Conservation (phyloP, 2,797 vertebrate genomes). For the Spinus pinus region DNA sequence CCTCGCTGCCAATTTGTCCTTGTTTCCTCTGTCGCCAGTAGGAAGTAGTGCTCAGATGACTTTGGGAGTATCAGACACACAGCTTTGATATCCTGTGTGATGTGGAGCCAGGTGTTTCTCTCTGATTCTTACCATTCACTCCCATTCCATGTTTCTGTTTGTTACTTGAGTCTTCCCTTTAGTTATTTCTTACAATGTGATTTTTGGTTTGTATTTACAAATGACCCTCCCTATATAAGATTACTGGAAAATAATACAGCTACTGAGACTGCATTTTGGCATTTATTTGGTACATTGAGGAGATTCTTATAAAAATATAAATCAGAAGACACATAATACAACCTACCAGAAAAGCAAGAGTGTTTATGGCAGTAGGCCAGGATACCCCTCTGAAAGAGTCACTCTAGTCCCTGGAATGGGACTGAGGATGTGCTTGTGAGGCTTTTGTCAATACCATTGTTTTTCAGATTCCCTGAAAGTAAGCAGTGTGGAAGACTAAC, state of each 20-base stretch:
- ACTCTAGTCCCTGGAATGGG: neutral
- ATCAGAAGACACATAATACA: neutral
- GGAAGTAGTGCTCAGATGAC: neutral
- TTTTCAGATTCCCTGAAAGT: neutral
- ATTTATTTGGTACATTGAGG: neutral
- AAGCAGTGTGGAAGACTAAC: neutral
- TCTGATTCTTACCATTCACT: neutral
- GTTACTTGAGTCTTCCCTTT: neutral
- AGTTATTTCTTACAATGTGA: neutral
- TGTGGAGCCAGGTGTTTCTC: neutral
- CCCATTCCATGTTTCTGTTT: neutral
- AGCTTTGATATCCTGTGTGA: neutral
- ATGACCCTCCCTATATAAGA: neutral
- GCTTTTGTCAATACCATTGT: neutral
- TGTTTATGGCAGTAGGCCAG: neutral
- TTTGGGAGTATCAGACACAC: neutral
- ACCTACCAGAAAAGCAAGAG: neutral
- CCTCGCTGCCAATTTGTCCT: rapidly evolving
- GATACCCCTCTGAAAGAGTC: neutral
- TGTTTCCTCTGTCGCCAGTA: neutral
- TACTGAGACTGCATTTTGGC: neutral
- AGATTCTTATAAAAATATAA: neutral
- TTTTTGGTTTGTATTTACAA: neutral
- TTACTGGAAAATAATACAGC: neutral
- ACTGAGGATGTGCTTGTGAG: neutral